Percentiles rank a stretch among this genome's conserved stretches.
phyloP scores from a whole-genome alignment of 2,797 vertebrate species.

The Scleropages formosus region DNA sequence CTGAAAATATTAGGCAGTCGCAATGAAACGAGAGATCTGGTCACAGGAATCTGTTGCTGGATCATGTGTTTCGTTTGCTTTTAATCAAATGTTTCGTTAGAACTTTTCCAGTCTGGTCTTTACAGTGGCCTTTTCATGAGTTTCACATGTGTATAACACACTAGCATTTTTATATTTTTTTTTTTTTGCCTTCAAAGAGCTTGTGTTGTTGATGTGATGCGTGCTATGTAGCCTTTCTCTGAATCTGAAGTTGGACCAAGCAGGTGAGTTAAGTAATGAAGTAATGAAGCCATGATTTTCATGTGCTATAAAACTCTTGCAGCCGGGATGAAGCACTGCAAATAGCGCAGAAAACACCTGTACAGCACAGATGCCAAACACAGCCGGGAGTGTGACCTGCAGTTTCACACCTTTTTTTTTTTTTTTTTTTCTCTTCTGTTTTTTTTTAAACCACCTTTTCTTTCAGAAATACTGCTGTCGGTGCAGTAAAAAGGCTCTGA shows the following conservation, averaged over 20 bases:
- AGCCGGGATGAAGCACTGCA: not conserved
- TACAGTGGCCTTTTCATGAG: too few species aligned
- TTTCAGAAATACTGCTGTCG: too few species aligned
- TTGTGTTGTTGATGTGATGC: not conserved
- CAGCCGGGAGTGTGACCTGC: not conserved
- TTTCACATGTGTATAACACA: not conserved
- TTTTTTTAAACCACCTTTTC: too few species aligned
- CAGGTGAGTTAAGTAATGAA: not conserved
- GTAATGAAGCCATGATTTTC: not conserved
- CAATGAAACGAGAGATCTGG: not conserved
- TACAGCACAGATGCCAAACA: not conserved
- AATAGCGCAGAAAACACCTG: conserved; percentile 20
- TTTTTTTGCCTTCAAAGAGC: not conserved
- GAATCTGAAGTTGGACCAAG: not conserved
- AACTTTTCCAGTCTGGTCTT: too few species aligned
- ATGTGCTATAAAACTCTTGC: conserved; percentile 13
- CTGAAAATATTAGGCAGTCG: not conserved
- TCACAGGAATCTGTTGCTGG: too few species aligned
- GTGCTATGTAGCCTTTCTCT: not conserved
- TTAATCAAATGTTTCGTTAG: too few species aligned
- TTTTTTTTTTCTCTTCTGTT: too few species aligned
- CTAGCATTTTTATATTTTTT: not conserved
- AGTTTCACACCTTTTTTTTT: too few species aligned
- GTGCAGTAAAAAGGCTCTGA: too few species aligned
- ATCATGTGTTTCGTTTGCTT: too few species aligned